Conservation (phyloP, 2,113 vertebrate species). For the Oncorhynchus mykiss region DNA sequence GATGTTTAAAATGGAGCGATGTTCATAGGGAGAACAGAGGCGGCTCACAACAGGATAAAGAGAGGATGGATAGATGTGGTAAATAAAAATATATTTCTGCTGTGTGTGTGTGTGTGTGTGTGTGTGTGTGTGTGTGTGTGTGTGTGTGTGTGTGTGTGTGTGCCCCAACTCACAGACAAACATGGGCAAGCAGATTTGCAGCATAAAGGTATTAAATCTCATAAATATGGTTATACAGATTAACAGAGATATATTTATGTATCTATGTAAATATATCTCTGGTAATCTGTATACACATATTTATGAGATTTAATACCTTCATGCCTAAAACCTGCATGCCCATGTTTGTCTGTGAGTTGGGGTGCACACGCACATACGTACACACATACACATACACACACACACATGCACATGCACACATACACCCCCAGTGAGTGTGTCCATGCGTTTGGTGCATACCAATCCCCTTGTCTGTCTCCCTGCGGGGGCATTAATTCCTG, state of each 20-base stretch:
- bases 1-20: too few species aligned
- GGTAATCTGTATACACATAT: slow-evolving; percentile 58
- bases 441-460: slow-evolving; percentile 61
- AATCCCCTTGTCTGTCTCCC: slow-evolving; percentile 71
- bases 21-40: not conserved
- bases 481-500: slow-evolving; percentile 79
- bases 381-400: too few species aligned
- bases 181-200: too few species aligned
- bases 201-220: too few species aligned
- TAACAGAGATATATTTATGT: too few species aligned
- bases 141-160: too few species aligned
- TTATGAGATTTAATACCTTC: slow-evolving; percentile 67
- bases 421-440: slow-evolving; percentile 23
- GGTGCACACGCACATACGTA: too few species aligned
- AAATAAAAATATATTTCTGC: slow-evolving; percentile 71
- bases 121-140: too few species aligned
- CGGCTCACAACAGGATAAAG: slow-evolving; percentile 38
- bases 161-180: too few species aligned
- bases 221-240: too few species aligned
- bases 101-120: slow-evolving; percentile 1
- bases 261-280: too few species aligned
- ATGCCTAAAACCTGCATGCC: slow-evolving; percentile 52
- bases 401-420: slow-evolving; percentile 33
- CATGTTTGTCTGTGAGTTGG: not conserved
- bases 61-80: slow-evolving; percentile 60